A percentile compares a stretch with the other conserved stretches of the same genome.
These are phyloP conservation scores for Drepanosiphum platanoidis DNA, from an alignment of 2,888 invertebrate genomes.

Conservation along the genomic window DNA sequence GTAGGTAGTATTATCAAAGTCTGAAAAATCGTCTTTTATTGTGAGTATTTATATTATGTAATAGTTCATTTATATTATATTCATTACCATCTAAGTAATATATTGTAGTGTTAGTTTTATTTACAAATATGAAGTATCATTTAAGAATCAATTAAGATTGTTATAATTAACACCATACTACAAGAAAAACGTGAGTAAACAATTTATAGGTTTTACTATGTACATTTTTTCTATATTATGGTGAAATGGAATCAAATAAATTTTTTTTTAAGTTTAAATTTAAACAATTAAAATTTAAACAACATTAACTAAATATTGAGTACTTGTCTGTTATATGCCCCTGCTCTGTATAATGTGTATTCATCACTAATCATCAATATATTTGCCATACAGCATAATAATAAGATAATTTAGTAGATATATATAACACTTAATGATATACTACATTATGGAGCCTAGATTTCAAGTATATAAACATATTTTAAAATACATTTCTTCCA, in stretches of 20 bases:
- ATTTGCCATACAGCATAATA: too few relatives aligned
- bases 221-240: neutral
- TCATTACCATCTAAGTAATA: conserved; percentile 15
- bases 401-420: too few relatives aligned
- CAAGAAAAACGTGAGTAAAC: conserved; percentile 43
- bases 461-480: too few relatives aligned
- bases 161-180: conserved; percentile 32
- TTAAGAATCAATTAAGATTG: conserved; percentile 15
- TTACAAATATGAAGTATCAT: conserved; percentile 11
- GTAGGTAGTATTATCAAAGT: conserved; percentile 40
- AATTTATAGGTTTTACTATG: conserved; percentile 28
- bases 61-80: conserved; percentile 29
- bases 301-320: too few relatives aligned
- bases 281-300: too few relatives aligned
- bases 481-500: too few relatives aligned
- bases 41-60: conserved; percentile 40
- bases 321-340: too few relatives aligned
- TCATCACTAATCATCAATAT: too few relatives aligned
- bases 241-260: neutral
- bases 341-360: too few relatives aligned
- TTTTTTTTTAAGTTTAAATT: neutral
- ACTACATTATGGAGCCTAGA: too few relatives aligned
- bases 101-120: conserved; percentile 19
- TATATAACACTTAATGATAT: too few relatives aligned
- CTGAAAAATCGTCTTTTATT: conserved; percentile 42